phyloP scores from a whole-genome alignment of 2,797 vertebrate species.

The Gymnopithys bicolor region DNA sequence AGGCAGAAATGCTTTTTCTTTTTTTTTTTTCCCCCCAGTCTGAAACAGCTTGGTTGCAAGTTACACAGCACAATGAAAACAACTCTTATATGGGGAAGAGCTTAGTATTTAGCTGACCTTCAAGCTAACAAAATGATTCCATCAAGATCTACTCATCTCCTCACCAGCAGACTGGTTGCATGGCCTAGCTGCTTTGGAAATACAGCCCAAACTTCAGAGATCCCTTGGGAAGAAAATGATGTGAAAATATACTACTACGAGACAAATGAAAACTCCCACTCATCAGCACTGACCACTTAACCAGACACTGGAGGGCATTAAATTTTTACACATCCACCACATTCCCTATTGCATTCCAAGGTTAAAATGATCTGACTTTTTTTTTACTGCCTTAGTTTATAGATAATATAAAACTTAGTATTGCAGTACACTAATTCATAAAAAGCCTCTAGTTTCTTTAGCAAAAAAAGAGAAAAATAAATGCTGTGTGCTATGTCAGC shows the following conservation, averaged over 20 bases:
- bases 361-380: conserved; percentile 31
- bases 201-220: not conserved
- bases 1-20: not conserved
- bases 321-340: conserved; percentile 29
- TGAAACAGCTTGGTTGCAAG: not conserved
- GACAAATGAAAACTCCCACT: conserved; percentile 28
- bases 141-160: not conserved
- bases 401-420: conserved; percentile 34
- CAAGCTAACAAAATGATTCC: not conserved
- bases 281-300: conserved; percentile 33
- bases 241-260: not conserved
- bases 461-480: conserved; percentile 43
- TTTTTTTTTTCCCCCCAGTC: not conserved
- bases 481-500: conserved; percentile 22
- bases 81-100: not conserved
- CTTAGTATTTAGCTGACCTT: not conserved
- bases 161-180: not conserved
- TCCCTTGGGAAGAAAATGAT: not conserved
- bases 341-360: conserved; percentile 11
- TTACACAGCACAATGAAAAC: not conserved
- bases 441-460: conserved; percentile 15
- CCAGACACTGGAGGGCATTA: conserved; percentile 43
- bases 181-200: not conserved
- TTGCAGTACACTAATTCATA: conserved; percentile 47
- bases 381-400: conserved; percentile 63